Evolutionary conservation across 2,888 invertebrate genomes (phyloP), one percentile per base, ranked within the genome.

Genomic region (Xestia rhomboidea): DNA sequence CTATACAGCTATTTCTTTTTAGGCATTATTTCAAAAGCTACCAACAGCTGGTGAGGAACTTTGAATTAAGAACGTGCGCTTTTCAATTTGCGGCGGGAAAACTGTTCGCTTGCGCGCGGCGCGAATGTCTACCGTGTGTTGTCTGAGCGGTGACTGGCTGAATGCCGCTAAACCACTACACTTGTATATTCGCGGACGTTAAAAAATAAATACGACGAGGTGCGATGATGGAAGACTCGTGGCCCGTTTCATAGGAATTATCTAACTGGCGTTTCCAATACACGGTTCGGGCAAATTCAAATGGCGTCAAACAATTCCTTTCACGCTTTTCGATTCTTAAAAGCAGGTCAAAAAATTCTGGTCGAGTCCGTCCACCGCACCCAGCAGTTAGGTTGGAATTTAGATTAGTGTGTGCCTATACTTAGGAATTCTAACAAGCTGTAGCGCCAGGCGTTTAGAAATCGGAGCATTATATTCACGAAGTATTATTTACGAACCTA

Each of bases 121-220:
- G 93, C 93, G 91, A 93, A 92, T 91, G 94, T 92, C 90, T 90
- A 89, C 92, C 91, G 94, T 91, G 91, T 93, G 94, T 95, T 90
- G 95, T 92, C 94, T 92, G 92, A 94, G 89, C 92, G 91, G 95
- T 94, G 95, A 96, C 96, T 96, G 96, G 92, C 94, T 91, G 92
- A 92, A 91, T 89, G 92, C 90, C 90, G 93, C 93, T 92, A 92
- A 94, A 93, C 92, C 93, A 80, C 88, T 86, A 92, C 92, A 91
- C 93, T 93, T 94, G 94, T 96, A 95, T 95, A 95, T 96, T 95
- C 95, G 94, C 95, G 90, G 92, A 92, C 94, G 95, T 94, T 94
- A 94, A 95, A 96, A 96, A 96, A 95, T 95, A 95, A 94, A 94
- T 91, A 93, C 93, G 86, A 89, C 89, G 92, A 94, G 94, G 93